Percentiles rank a stretch among this genome's conserved stretches.
These are phyloP conservation scores for Tachystola acroxantha DNA, from an alignment of 2,888 invertebrate species.

Conservation along the genomic window DNA sequence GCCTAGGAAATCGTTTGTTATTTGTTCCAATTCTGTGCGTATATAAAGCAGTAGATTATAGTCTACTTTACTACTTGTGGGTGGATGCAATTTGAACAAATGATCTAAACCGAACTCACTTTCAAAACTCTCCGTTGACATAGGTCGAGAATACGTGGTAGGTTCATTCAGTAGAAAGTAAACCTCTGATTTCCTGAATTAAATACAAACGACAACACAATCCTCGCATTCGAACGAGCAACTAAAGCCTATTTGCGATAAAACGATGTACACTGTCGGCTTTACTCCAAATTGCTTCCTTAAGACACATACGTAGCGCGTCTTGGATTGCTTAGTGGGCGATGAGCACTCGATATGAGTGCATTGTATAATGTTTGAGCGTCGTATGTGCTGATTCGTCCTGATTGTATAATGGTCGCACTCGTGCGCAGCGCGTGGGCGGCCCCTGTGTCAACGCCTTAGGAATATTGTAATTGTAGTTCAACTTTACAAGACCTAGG, in stretches of 20 bases:
- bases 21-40: too few species aligned
- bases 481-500: slow-evolving; percentile 31
- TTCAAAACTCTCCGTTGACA: too few species aligned
- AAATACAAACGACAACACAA: too few species aligned
- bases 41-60: too few species aligned
- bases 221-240: too few species aligned
- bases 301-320: slow-evolving; percentile 7
- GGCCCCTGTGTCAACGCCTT: slow-evolving; percentile 58
- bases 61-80: too few species aligned
- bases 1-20: slow-evolving; percentile 26
- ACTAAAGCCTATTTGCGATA: too few species aligned
- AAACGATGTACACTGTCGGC: slow-evolving; percentile 15
- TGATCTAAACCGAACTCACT: too few species aligned
- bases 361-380: slow-evolving; percentile 27
- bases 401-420: slow-evolving; percentile 71
- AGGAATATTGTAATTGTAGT: slow-evolving; percentile 45
- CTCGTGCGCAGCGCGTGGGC: slow-evolving; percentile 68
- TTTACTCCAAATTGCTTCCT: slow-evolving; percentile 4
- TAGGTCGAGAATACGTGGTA: too few species aligned
- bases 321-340: slow-evolving; percentile 11
- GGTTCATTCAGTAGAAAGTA: too few species aligned
- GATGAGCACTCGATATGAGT: slow-evolving; percentile 17
- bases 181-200: too few species aligned
- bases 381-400: slow-evolving; percentile 61
- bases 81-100: too few species aligned